Evolutionary conservation across 2,113 vertebrate genomes (phyloP), one percentile per base, ranked within the genome.

Genomic region (Eleginops maclovinus): DNA sequence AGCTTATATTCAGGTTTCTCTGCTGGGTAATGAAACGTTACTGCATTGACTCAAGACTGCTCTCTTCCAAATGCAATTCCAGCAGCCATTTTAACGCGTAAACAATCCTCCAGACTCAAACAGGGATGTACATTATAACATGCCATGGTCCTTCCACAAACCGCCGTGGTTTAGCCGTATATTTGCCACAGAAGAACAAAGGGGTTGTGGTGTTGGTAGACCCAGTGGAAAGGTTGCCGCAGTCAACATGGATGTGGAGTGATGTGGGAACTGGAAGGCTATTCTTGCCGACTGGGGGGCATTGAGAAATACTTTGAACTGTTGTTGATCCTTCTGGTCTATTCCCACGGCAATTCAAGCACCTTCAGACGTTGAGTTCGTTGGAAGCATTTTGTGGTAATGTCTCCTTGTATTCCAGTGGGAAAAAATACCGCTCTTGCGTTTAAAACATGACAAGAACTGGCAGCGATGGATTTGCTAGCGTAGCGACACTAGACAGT

Each of bases 71-170:
- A 84, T 63, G 58, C 72, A 58, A 36, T 66, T 77, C 80, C 82
- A 92, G 94, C 94, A 94, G 94, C 95, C 93, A 94, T 95, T 93
- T 95, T 95, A 93, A 89, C 83, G 75, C 88, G 89, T 93, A 93
- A 93, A 94, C 91, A 93, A 83, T 72, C 73, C 79, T 72, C 36
- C 44, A 50, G 24, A 77, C 68, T 17, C n/a, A 81, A 70, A 49
- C 68, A 7, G 40, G 44, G 75, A 72, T 67, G 79, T 50, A n/a
- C n/a, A 47, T 13, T 26, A n/a, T 22, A 58, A 44, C 72, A 36
- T 8, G 28, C 71, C 24, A 22, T 7, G 28, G 63, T 86, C 56
- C 56, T 69, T 77, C 62, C 69, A 66, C 78, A 28, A 54, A 58
- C 72, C 44, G 21, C 51, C n/a, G 31, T 24, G 49, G 4, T 62